Conservation (phyloP, 2,888 invertebrate genomes). For the Drosophila ezoana region DNA sequence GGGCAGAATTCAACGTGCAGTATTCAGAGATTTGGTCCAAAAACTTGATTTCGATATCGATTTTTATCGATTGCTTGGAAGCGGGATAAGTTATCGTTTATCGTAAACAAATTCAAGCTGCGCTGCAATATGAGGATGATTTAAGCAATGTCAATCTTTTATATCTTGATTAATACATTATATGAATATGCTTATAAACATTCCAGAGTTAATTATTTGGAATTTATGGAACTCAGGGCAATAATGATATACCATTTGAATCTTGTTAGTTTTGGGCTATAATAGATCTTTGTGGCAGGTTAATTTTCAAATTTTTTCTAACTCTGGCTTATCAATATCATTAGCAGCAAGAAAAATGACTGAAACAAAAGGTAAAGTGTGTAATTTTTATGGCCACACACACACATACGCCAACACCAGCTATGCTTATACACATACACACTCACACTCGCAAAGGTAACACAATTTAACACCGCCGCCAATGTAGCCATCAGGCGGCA, state of each 20-base stretch:
- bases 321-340: conserved; percentile 52
- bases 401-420: conserved; percentile 3
- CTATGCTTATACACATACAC: neutral
- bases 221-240: neutral
- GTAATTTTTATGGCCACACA: conserved; percentile 59
- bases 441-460: conserved; percentile 38
- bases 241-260: conserved; percentile 5
- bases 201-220: too few species aligned
- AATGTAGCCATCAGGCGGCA: conserved; percentile 77
- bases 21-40: too few species aligned
- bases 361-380: conserved; percentile 63
- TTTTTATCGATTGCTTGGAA: too few species aligned
- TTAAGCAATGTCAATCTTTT: too few species aligned
- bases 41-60: too few species aligned
- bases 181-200: neutral
- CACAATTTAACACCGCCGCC: conserved; percentile 71
- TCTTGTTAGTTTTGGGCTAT: conserved; percentile 9
- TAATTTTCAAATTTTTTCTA: conserved; percentile 41
- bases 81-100: too few species aligned
- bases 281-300: conserved; percentile 45
- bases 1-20: too few species aligned
- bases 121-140: too few species aligned
- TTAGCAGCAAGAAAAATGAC: conserved; percentile 61
- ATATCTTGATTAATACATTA: too few species aligned
- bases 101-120: too few species aligned